Evolutionary conservation across 2,113 vertebrate species (phyloP).

Genomic region (Pterocles orientalis): DNA sequence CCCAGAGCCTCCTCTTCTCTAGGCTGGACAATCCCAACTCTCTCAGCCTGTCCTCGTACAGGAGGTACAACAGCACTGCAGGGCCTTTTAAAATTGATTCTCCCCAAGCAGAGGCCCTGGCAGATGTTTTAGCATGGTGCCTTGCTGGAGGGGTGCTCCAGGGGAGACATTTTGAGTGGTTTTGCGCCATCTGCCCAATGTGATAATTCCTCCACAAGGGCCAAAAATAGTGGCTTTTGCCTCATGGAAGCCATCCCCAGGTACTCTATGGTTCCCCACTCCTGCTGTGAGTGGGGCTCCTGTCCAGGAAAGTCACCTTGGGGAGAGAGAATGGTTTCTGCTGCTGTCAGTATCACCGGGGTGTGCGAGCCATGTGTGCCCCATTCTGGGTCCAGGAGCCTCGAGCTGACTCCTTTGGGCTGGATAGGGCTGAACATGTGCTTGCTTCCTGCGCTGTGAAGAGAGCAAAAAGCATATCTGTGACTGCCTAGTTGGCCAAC

Average conservation of each 20-base stretch:
- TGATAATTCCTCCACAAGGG: fast-evolving
- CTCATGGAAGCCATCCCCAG: background rate
- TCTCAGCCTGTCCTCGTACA: too few relatives aligned
- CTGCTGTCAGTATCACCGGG: background rate
- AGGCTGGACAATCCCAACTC: too few relatives aligned
- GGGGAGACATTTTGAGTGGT: background rate
- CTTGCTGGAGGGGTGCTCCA: background rate
- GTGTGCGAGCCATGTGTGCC: background rate
- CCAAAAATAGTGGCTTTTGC: background rate
- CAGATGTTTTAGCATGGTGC: background rate
- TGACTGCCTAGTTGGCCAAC: background rate
- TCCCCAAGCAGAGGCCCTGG: fast-evolving
- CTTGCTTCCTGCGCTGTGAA: background rate
- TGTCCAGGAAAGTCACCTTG: background rate
- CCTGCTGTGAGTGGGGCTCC: fast-evolving
- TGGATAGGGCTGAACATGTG: background rate
- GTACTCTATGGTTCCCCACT: fast-evolving
- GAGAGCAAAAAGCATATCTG: background rate
- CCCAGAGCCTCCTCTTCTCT: too few relatives aligned
- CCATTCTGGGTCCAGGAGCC: fast-evolving
- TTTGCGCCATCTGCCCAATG: background rate
- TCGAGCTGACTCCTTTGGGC: background rate
- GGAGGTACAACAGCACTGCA: background rate
- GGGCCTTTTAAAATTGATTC: background rate
- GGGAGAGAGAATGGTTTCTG: background rate